Percentiles rank a stretch among this genome's conserved stretches.
phyloP scores from a whole-genome alignment of 1,140 invertebrate species.

The Cryptotermes secundus region DNA sequence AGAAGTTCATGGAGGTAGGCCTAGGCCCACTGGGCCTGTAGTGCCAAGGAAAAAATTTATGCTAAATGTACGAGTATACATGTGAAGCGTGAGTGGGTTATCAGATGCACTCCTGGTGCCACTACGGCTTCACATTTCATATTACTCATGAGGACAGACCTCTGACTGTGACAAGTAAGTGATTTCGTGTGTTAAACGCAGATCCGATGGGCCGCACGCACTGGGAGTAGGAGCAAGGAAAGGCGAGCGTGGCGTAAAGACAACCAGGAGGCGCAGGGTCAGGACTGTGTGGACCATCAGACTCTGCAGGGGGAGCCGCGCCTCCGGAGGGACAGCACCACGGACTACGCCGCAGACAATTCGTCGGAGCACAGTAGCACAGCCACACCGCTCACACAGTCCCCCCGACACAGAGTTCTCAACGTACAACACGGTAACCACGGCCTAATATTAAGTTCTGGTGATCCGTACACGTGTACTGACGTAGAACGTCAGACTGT shows the following conservation, averaged over 20 bases:
- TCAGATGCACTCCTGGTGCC: too few relatives aligned
- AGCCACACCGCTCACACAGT: constrained; percentile 58
- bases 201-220: constrained; percentile 62
- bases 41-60: too few relatives aligned
- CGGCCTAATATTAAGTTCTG: too few relatives aligned
- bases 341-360: constrained; percentile 70
- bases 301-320: constrained; percentile 40
- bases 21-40: too few relatives aligned
- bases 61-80: too few relatives aligned
- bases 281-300: constrained; percentile 50
- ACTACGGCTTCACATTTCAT: background rate
- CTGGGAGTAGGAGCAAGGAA: constrained; percentile 62
- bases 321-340: constrained; percentile 54
- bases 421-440: background rate
- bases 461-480: too few relatives aligned
- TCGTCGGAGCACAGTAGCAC: constrained; percentile 70
- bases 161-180: background rate
- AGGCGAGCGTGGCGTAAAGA: constrained; percentile 44
- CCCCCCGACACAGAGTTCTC: constrained; percentile 58
- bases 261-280: constrained; percentile 40
- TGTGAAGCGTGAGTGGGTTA: too few relatives aligned
- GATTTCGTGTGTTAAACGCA: constrained; percentile 41
- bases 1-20: too few relatives aligned
- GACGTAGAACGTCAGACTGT: too few relatives aligned
- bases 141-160: background rate